A percentile compares a stretch with the other conserved stretches of the same genome.
Conservation (phyloP, 2,113 vertebrate genomes). For the Marmota flaviventris region DNA sequence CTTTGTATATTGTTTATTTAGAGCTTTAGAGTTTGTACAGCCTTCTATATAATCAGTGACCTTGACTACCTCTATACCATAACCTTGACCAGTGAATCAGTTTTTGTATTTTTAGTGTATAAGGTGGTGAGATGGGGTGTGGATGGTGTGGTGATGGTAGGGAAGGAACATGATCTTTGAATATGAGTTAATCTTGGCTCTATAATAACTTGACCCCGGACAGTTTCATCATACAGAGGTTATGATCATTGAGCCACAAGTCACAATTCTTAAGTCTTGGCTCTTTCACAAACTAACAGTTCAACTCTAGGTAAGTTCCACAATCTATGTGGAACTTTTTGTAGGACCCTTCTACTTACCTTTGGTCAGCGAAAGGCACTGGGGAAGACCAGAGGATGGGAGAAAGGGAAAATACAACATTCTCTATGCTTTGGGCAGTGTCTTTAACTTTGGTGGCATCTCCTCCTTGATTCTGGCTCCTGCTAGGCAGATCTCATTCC, state of each 20-base stretch:
- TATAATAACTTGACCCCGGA: neutral
- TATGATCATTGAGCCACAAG: neutral
- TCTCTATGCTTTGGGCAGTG: neutral
- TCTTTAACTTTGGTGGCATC: neutral
- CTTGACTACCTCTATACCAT: neutral
- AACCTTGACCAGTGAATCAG: neutral
- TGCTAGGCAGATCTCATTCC: neutral
- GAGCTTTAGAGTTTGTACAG: neutral
- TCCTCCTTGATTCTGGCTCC: neutral
- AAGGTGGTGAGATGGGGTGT: neutral
- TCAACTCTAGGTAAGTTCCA: too few species aligned
- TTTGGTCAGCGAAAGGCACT: neutral
- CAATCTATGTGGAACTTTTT: neutral
- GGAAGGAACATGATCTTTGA: slow-evolving; percentile 22
- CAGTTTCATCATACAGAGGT: neutral
- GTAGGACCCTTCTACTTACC: neutral
- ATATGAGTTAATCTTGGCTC: neutral
- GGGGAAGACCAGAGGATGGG: neutral
- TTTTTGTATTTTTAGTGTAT: neutral
- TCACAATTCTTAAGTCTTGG: neutral
- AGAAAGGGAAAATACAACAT: neutral
- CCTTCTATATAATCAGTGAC: neutral
- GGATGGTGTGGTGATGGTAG: neutral
- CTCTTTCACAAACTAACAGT: neutral
- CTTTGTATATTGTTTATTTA: neutral